Evolutionary conservation across 2,888 invertebrate genomes (phyloP).

Genomic region (Papilio elwesi): DNA sequence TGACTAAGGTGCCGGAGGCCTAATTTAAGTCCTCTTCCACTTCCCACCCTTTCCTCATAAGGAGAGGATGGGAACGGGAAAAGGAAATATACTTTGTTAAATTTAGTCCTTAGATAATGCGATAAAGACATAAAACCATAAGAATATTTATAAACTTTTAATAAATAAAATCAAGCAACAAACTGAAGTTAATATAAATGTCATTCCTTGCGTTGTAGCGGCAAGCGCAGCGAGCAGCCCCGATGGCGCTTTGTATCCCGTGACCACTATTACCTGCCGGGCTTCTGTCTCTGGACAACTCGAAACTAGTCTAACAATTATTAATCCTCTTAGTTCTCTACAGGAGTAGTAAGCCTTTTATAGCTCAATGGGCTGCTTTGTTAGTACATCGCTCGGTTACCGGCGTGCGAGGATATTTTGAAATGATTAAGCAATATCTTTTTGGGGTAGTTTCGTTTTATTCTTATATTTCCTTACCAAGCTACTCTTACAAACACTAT

Average conservation of each 20-base stretch:
- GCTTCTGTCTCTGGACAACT: constrained; percentile 44
- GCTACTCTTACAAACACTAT: too few relatives aligned
- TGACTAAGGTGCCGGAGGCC: too few relatives aligned
- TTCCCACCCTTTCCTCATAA: too few relatives aligned
- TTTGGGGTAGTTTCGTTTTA: constrained; percentile 51
- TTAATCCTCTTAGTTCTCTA: constrained; percentile 62
- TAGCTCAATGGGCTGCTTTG: constrained; percentile 65
- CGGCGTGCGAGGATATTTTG: neutral
- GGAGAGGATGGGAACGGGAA: too few relatives aligned
- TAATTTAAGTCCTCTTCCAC: too few relatives aligned
- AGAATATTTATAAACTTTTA: too few relatives aligned
- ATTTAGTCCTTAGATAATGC: too few relatives aligned
- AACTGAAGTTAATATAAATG: too few relatives aligned
- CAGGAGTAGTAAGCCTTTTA: constrained; percentile 66
- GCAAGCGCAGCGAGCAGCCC: neutral
- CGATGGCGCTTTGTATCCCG: constrained; percentile 3
- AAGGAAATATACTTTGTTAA: too few relatives aligned
- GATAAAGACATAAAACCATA: too few relatives aligned
- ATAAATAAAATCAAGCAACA: too few relatives aligned
- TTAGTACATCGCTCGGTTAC: constrained; percentile 50
- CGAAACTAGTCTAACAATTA: constrained; percentile 53
- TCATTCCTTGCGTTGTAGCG: neutral
- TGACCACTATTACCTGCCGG: constrained; percentile 24
- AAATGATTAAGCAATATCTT: neutral
- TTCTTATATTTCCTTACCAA: neutral